phyloP scores from a whole-genome alignment of 2,888 invertebrate species.

The Nomada hirtipes region DNA sequence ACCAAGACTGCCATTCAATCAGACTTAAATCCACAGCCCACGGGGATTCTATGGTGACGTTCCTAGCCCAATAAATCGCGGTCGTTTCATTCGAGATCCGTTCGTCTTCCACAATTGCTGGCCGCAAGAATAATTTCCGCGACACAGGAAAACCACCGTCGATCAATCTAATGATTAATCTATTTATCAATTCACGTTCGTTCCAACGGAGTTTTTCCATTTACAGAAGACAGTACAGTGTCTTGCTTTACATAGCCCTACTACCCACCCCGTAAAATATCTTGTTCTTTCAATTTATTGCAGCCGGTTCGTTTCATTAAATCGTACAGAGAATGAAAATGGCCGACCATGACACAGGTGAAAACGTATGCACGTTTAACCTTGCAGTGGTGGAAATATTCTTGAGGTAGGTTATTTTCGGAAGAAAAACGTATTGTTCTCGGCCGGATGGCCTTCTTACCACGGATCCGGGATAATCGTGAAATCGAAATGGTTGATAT shows the following conservation, averaged over 20 bases:
- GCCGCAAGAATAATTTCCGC: slow-evolving; percentile 8
- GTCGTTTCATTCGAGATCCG: background rate
- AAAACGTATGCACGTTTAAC: slow-evolving; percentile 2
- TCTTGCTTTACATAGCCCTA: too few species aligned
- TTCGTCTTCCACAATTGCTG: background rate
- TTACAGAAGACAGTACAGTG: background rate
- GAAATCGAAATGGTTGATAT: background rate
- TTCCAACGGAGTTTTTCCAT: background rate
- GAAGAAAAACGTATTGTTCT: slow-evolving; percentile 10
- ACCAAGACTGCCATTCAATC: background rate
- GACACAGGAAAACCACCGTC: background rate
- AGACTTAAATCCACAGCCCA: slow-evolving; percentile 12
- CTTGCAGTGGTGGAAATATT: slow-evolving; percentile 5
- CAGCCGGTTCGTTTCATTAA: too few species aligned
- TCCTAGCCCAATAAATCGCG: slow-evolving; percentile 16
- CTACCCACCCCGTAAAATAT: background rate
- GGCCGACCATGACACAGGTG: slow-evolving; percentile 31
- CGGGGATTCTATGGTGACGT: background rate
- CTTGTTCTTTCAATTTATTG: background rate
- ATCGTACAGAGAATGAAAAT: background rate
- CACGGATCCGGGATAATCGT: background rate
- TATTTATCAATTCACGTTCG: background rate
- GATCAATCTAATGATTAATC: slow-evolving; percentile 1
- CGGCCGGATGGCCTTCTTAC: background rate
- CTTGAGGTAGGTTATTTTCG: slow-evolving; percentile 42